Percentiles rank a stretch among this genome's conserved stretches.
phyloP scores from a whole-genome alignment of 53 echinoderm and acorn worm genomes.

The Temnopleurus reevesii region DNA sequence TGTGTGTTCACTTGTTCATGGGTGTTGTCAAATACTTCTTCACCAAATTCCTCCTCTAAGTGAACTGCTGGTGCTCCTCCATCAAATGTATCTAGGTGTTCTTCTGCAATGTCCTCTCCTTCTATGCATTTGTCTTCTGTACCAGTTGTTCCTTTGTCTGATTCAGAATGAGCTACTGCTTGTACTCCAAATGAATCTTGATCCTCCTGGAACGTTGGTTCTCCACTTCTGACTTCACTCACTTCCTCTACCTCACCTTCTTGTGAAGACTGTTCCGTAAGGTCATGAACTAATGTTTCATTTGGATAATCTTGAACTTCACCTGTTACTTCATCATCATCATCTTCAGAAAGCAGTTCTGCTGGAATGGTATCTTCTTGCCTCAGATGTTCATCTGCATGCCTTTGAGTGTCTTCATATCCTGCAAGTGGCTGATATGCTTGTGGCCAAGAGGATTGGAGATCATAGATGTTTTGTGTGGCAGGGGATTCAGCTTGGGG shows the following conservation, averaged over 20 bases:
- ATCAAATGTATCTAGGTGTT: too few species aligned
- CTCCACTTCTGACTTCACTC: background rate
- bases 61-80: too few species aligned
- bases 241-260: background rate
- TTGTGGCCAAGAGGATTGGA: conserved; percentile 42
- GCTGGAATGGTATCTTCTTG: background rate
- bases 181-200: too few species aligned
- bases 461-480: conserved; percentile 39
- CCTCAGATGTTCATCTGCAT: background rate
- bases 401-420: background rate
- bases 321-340: background rate
- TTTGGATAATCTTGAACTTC: background rate
- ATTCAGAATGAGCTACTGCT: too few species aligned
- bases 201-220: background rate
- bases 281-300: background rate
- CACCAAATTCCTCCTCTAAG: too few species aligned
- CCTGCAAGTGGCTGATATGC: background rate
- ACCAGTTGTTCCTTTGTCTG: too few species aligned
- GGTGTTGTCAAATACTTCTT: too few species aligned
- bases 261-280: background rate
- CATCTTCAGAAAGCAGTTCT: background rate
- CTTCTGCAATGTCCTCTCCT: background rate
- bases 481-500: background rate
- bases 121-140: too few species aligned
- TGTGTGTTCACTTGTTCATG: too few species aligned